Conservation (phyloP, 2,113 vertebrate species). For the Actenoides hombroni region DNA sequence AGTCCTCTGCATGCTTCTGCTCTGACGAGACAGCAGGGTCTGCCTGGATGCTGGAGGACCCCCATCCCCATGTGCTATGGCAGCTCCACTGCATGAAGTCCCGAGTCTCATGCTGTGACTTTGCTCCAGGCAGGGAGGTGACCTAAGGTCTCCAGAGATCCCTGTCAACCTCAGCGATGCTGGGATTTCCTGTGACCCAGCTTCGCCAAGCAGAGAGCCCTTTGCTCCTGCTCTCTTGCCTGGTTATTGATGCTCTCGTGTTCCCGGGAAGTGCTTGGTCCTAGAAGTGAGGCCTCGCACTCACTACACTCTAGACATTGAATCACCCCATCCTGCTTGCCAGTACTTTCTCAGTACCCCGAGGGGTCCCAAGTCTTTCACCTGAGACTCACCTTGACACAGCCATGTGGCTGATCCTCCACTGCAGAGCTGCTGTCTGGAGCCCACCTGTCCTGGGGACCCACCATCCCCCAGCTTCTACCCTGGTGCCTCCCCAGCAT, state of each 20-base stretch:
- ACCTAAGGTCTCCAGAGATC: neutral
- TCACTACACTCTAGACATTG: neutral
- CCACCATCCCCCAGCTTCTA: neutral
- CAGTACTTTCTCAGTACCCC: neutral
- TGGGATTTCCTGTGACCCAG: neutral
- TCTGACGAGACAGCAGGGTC: neutral
- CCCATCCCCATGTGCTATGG: rapidly evolving
- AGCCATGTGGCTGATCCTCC: neutral
- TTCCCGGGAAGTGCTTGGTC: rapidly evolving
- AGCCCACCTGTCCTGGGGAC: neutral
- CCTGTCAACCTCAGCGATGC: neutral
- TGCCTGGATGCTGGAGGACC: neutral
- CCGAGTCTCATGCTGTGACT: neutral
- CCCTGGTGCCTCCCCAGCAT: neutral
- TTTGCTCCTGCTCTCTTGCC: neutral
- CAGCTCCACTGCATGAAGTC: neutral
- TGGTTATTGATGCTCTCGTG: neutral
- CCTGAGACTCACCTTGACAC: rapidly evolving
- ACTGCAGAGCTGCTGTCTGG: rapidly evolving
- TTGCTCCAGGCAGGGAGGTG: neutral
- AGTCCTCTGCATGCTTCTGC: neutral
- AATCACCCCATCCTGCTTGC: rapidly evolving
- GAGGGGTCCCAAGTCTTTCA: neutral
- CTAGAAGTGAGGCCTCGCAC: rapidly evolving
- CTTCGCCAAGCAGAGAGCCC: neutral